phyloP scores from a whole-genome alignment of 2,113 vertebrate species.

The Piprites chloris region DNA sequence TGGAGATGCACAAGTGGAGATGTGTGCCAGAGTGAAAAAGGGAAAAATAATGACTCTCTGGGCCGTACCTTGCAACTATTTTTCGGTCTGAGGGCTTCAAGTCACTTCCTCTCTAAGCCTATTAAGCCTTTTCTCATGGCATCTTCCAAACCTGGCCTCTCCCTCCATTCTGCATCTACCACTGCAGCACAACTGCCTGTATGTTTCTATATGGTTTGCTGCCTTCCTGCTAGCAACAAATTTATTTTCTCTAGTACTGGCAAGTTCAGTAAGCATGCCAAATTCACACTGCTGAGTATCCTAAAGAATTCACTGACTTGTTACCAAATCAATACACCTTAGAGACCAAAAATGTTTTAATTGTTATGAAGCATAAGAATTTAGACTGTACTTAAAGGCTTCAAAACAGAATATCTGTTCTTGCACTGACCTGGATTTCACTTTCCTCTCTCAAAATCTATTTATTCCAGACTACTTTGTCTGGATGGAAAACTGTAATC shows the following conservation, averaged over 20 bases:
- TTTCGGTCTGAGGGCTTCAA: background rate
- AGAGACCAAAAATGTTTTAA: background rate
- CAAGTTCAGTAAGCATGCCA: background rate
- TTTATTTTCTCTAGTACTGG: background rate
- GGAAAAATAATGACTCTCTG: background rate
- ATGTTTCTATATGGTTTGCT: background rate
- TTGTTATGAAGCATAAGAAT: background rate
- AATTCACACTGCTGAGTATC: background rate
- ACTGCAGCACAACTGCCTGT: rapidly evolving
- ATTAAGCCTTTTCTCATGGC: background rate
- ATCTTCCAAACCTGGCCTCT: background rate
- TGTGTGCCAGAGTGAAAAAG: background rate
- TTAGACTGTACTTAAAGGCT: background rate
- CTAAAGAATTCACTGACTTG: background rate
- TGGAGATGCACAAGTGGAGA: background rate
- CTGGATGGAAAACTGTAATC: background rate
- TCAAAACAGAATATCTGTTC: background rate
- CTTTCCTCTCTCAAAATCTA: constrained; percentile 1
- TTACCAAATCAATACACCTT: background rate
- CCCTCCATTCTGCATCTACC: background rate
- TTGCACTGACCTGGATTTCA: background rate
- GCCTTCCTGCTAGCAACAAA: background rate
- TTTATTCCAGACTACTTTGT: constrained; percentile 2
- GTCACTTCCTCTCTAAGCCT: background rate
- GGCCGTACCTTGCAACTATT: background rate